These are phyloP conservation scores for Montipora capricornis DNA, from an alignment of 64 coral and sea anemone genomes.

Conservation along the genomic window DNA sequence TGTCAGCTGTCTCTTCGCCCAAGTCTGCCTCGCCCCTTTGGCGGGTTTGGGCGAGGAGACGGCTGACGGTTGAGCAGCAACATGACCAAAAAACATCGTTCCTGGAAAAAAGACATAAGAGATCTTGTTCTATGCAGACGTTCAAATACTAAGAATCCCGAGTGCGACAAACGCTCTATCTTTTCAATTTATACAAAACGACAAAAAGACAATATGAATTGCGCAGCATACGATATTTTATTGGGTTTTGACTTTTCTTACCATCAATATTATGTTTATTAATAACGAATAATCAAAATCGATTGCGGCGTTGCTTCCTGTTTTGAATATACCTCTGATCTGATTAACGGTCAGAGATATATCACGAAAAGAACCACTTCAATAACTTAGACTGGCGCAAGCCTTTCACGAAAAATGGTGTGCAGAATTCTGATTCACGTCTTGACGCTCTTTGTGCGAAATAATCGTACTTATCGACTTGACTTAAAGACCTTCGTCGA, in stretches of 20 bases:
- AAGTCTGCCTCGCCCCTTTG: too few species aligned
- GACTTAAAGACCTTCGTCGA: too few species aligned
- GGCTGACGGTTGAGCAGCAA: neutral
- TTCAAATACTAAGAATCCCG: neutral
- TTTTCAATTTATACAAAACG: neutral
- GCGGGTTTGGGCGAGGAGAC: too few species aligned
- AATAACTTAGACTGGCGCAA: too few species aligned
- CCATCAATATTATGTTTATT: neutral
- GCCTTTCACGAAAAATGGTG: too few species aligned
- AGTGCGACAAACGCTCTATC: neutral
- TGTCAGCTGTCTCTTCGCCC: too few species aligned
- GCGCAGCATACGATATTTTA: neutral
- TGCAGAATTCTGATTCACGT: too few species aligned
- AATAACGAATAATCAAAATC: neutral
- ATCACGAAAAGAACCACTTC: too few species aligned
- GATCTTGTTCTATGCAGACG: neutral
- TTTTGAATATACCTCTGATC: neutral
- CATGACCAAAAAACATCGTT: neutral
- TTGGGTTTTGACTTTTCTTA: neutral
- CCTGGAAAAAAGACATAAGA: too few species aligned
- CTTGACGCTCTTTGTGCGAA: too few species aligned
- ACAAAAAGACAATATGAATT: neutral
- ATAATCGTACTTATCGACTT: too few species aligned
- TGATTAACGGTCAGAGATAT: neutral
- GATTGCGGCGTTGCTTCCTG: neutral